Conservation (phyloP, 53 echinoderm and acorn worm genomes). For the Pentamera pediparva region DNA sequence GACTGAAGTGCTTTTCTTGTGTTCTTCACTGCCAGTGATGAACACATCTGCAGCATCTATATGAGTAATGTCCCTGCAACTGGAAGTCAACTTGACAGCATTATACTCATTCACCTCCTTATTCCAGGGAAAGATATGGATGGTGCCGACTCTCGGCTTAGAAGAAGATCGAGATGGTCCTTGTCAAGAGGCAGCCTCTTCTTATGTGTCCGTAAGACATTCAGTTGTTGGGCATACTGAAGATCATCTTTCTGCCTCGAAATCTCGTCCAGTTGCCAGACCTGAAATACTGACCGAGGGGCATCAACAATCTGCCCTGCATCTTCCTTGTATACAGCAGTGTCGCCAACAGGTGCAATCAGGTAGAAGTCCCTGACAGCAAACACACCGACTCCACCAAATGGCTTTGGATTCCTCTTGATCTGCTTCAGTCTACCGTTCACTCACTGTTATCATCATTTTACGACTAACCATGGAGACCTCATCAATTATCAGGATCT, state of each 20-base stretch:
- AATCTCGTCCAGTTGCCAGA: conserved; percentile 32
- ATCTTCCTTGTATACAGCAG: background rate
- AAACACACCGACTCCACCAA: conserved; percentile 27
- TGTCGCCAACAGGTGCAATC: conserved; percentile 21
- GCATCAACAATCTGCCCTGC: conserved; percentile 6
- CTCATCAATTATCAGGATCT: conserved; percentile 37
- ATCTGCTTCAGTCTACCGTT: conserved; percentile 41
- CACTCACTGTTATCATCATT: conserved; percentile 7
- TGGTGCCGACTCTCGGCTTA: no score
- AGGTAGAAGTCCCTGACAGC: conserved; percentile 44
- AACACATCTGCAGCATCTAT: no score
- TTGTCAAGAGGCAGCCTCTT: background rate
- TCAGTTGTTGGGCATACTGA: conserved; percentile 19
- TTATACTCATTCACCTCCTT: no score
- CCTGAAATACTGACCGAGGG: conserved; percentile 24
- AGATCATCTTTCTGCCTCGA: conserved; percentile 32
- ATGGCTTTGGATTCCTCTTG: conserved; percentile 7
- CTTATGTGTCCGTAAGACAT: background rate
- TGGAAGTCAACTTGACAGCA: no score
- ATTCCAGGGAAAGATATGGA: no score
- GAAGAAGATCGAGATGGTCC: background rate
- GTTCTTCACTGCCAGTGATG: no score
- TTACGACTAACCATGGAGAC: conserved; percentile 37
- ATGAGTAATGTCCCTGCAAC: no score
- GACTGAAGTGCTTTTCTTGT: no score